Evolutionary conservation across 2,113 vertebrate species (phyloP).

Genomic region (Cavia porcellus): DNA sequence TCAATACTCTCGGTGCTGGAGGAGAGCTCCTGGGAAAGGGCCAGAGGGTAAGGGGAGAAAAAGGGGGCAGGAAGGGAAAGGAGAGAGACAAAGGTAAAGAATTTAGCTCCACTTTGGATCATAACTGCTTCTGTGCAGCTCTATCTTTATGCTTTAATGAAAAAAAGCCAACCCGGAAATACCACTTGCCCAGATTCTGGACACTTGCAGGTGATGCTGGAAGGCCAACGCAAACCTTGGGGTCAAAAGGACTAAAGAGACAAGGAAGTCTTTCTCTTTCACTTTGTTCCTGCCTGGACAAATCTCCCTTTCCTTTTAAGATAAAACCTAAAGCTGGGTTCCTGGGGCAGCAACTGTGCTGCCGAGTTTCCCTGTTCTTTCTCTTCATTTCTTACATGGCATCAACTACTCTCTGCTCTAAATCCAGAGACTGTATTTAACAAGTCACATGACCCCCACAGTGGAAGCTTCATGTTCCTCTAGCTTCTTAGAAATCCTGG

Average conservation of each 20-base stretch:
- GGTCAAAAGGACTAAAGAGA: conserved; percentile 9
- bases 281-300: neutral
- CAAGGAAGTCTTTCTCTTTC: neutral
- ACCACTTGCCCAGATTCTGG: conserved; percentile 20
- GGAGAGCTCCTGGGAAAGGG: conserved; percentile 93
- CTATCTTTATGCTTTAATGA: conserved; percentile 43
- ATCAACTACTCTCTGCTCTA: neutral
- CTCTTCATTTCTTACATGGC: neutral
- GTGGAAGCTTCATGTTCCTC: neutral
- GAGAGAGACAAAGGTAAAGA: conserved; percentile 87
- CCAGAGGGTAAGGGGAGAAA: conserved; percentile 76
- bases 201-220: neutral
- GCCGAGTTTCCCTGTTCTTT: neutral
- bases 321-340: neutral
- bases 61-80: conserved; percentile 79
- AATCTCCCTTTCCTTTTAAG: conserved; percentile 21
- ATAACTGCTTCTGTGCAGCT: conserved; percentile 14
- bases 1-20: conserved; percentile 95
- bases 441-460: neutral
- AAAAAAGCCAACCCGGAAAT: conserved; percentile 4
- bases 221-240: neutral
- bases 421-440: neutral
- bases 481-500: neutral
- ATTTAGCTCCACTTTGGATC: conserved; percentile 84
- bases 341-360: neutral